Evolutionary conservation across 2,797 vertebrate genomes (phyloP).

Genomic region (Bufotes viridis): DNA sequence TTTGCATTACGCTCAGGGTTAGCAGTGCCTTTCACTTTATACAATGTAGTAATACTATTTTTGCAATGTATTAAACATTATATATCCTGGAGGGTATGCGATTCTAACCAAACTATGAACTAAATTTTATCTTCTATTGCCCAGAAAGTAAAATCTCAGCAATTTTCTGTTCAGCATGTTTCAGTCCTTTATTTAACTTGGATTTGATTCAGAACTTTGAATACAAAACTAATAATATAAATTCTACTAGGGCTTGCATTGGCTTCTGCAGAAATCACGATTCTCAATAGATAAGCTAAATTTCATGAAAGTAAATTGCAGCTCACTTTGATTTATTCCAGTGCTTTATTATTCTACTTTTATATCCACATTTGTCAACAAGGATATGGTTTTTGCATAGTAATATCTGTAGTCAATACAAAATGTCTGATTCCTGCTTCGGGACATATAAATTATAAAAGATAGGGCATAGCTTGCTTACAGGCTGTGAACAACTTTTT

Average conservation of each 20-base stretch:
- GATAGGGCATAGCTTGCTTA: background rate
- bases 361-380: constrained; percentile 17
- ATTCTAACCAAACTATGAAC: constrained; percentile 24
- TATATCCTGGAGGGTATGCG: background rate
- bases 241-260: constrained; percentile 22
- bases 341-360: constrained; percentile 23
- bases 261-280: constrained; percentile 1
- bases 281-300: constrained; percentile 36
- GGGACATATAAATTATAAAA: background rate
- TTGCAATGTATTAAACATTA: constrained; percentile 16
- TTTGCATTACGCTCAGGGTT: background rate
- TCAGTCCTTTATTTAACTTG: constrained; percentile 37
- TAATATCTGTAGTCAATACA: background rate
- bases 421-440: background rate
- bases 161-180: constrained; percentile 20
- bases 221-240: constrained; percentile 25
- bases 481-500: too few species aligned
- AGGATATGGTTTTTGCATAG: background rate
- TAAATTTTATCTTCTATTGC: constrained; percentile 7
- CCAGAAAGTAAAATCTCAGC: constrained; percentile 43
- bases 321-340: background rate
- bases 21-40: constrained; percentile 2
- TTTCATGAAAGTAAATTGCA: constrained; percentile 24
- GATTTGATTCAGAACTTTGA: constrained; percentile 49
- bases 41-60: constrained; percentile 5